These are phyloP conservation scores for Acrocyrtus sp. DNA, from an alignment of 2,888 invertebrate species.

Conservation along the genomic window DNA sequence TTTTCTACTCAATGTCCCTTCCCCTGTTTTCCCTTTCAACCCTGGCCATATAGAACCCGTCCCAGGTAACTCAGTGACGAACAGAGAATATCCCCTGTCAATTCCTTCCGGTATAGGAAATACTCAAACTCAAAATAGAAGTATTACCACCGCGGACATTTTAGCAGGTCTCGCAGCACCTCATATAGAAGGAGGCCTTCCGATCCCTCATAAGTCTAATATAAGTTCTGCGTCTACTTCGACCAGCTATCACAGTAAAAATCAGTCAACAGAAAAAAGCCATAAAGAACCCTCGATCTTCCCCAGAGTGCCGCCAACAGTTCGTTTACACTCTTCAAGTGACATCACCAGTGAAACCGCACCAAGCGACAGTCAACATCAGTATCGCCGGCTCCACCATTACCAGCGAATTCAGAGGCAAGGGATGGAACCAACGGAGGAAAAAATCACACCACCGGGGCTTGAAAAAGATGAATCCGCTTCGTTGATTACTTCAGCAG, in stretches of 20 bases:
- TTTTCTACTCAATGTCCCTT: conserved; percentile 12
- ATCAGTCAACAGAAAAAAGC: conserved; percentile 5
- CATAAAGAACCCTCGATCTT: conserved; percentile 12
- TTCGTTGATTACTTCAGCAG: conserved; percentile 19
- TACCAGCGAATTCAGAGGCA: background rate
- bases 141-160: conserved; percentile 21
- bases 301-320: conserved; percentile 32
- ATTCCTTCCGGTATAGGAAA: background rate
- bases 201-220: background rate
- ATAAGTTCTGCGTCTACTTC: background rate
- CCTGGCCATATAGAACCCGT: conserved; percentile 41
- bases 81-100: conserved; percentile 11
- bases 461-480: conserved; percentile 29
- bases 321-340: conserved; percentile 9
- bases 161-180: conserved; percentile 25
- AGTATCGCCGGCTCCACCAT: background rate
- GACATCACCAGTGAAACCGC: background rate
- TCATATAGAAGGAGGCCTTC: conserved; percentile 13
- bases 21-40: conserved; percentile 16
- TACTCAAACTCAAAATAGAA: background rate
- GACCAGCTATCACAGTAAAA: conserved; percentile 18
- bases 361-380: background rate
- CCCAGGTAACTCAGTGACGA: conserved; percentile 14
- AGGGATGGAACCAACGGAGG: background rate
- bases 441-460: conserved; percentile 17